phyloP scores from a whole-genome alignment of 2,888 invertebrate genomes.

The Heliothis peltigera region DNA sequence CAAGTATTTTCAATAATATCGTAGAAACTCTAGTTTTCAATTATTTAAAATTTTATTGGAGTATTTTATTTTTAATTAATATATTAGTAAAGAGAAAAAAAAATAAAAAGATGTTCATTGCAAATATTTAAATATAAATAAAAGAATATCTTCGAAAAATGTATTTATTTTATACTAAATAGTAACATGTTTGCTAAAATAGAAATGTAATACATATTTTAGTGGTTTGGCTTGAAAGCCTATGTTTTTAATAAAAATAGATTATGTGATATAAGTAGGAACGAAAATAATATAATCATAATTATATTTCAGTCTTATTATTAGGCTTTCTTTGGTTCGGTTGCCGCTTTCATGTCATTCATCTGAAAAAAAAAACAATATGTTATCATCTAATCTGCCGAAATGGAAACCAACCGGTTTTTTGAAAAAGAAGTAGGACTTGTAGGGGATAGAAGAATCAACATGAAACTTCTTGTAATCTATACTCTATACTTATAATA shows the following conservation, averaged over 20 bases:
- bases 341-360: constrained; percentile 39
- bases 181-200: neutral
- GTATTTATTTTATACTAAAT: constrained; percentile 37
- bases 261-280: neutral
- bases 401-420: no score
- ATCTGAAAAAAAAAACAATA: constrained; percentile 47
- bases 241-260: constrained; percentile 7
- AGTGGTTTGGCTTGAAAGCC: neutral
- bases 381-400: neutral
- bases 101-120: no score
- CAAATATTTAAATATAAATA: constrained; percentile 22
- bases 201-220: constrained; percentile 24
- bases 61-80: no score
- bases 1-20: no score
- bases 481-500: no score
- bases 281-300: neutral
- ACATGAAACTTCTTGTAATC: no score
- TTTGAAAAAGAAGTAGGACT: no score
- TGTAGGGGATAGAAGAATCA: no score
- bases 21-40: no score
- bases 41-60: no score
- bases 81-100: no score
- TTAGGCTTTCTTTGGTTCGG: constrained; percentile 27
- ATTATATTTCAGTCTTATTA: constrained; percentile 30
- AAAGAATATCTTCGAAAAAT: constrained; percentile 9